phyloP scores from a whole-genome alignment of 2,797 vertebrate species.

The Hippocampus kuda region DNA sequence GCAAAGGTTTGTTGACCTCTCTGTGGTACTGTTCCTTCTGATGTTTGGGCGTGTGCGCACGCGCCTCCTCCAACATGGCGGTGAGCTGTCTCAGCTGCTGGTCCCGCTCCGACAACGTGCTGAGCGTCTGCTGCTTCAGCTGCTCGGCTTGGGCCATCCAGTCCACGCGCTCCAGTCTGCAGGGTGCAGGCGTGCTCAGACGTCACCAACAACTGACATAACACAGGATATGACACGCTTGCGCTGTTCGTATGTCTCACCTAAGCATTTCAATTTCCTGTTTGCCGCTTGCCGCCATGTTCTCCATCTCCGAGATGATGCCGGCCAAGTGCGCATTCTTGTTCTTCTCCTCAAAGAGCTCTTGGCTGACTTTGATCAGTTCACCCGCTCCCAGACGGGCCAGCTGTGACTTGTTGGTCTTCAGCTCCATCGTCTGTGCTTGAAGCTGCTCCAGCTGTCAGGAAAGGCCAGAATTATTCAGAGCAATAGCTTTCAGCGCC shows the following conservation, averaged over 20 bases:
- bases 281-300: constrained; percentile 39
- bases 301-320: constrained; percentile 47
- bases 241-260: constrained; percentile 34
- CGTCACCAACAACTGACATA: background rate
- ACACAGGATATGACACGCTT: background rate
- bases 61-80: constrained; percentile 65
- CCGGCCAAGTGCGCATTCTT: constrained; percentile 57
- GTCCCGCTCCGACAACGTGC: constrained; percentile 78
- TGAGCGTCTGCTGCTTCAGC: constrained; percentile 79
- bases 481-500: too few relatives aligned
- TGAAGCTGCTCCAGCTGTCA: constrained; percentile 79
- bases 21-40: constrained; percentile 64
- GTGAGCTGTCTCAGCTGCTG: constrained; percentile 72
- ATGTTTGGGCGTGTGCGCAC: constrained; percentile 41
- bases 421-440: constrained; percentile 68
- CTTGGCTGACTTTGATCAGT: constrained; percentile 57
- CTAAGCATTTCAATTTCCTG: constrained; percentile 62
- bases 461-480: background rate
- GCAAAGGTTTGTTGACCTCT: constrained; percentile 57
- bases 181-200: background rate
- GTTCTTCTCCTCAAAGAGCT: constrained; percentile 69
- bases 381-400: constrained; percentile 72
- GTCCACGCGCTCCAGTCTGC: constrained; percentile 72
- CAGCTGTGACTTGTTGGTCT: constrained; percentile 72
- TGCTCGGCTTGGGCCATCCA: constrained; percentile 74